Evolutionary conservation across 1,140 invertebrate species (phyloP), one percentile per base, ranked within the genome.

Genomic region (Cydia splendana): DNA sequence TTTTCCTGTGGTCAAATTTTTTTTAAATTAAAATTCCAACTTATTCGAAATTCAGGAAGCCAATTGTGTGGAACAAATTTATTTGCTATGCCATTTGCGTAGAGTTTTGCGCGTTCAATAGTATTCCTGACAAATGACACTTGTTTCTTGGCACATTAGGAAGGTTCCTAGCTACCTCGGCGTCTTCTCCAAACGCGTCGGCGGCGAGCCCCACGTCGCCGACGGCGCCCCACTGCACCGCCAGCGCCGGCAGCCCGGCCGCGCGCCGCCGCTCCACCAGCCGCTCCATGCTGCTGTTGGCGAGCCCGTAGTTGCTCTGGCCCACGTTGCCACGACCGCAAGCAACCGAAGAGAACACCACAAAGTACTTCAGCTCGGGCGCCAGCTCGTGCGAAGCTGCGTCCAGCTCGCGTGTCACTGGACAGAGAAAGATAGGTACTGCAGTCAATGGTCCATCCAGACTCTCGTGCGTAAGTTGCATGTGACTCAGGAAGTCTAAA

Each of bases 141-240:
- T n/a, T n/a, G 2, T 34, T 34, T 34, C 30, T 34, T 34, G 4
- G 30, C 5, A 34, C 30, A 30, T 30, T 30, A 34, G 30, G 30
- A 34, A 34, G 30, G 30, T 34, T 34, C 28, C 28, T 30, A 24
- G 24, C 24, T 24, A 24, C 24, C 24, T 24, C 30, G 4, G 42
- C 42, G 9, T 45, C 53, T 7, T 62, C 53, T 7, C 53, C 53
- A n/a, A 13, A 20, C 53, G 15, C 0, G 13, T 10, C 53, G 18
- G 53, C 18, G 13, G 18, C 53, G 53, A 62, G 15, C 53, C 53
- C 53, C 53, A 62, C 53, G 53, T 62, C 53, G 15, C 53, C 98
- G 85, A 99, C 97, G 65, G 98, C 98, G 81, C 99, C 99, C 98
- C 98, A 99, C 91, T 99, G 98, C 81, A 99, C 98, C 24, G 98